Evolutionary conservation across 2,113 vertebrate genomes (phyloP).

Genomic region (Stictonetta naevosa): DNA sequence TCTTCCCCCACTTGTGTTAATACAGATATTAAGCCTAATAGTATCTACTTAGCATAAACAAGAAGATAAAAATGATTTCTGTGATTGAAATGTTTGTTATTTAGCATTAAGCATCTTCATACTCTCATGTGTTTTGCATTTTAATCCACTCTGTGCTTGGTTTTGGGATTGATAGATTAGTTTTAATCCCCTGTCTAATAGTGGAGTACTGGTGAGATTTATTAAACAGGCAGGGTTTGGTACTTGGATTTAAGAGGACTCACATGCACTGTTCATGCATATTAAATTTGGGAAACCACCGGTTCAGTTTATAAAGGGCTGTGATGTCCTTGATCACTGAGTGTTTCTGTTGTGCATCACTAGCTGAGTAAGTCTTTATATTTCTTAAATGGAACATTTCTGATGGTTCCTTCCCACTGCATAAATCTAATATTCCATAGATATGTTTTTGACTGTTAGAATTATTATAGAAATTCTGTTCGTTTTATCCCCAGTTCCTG

Average conservation of each 20-base stretch:
- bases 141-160: constrained; percentile 85
- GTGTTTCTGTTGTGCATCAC: constrained; percentile 68
- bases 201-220: constrained; percentile 84
- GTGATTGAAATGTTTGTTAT: constrained; percentile 86
- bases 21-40: constrained; percentile 84
- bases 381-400: constrained; percentile 51
- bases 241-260: constrained; percentile 83
- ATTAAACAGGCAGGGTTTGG: constrained; percentile 82
- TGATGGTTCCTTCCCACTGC: constrained; percentile 47
- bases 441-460: neutral
- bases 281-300: constrained; percentile 77
- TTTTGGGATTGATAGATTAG: constrained; percentile 87
- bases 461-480: constrained; percentile 28
- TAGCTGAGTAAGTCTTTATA: constrained; percentile 63
- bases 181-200: constrained; percentile 87
- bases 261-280: constrained; percentile 78
- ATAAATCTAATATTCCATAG: constrained; percentile 49
- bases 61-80: constrained; percentile 86
- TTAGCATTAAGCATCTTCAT: constrained; percentile 83
- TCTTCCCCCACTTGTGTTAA: constrained; percentile 77
- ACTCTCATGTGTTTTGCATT: constrained; percentile 80
- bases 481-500: neutral
- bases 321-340: constrained; percentile 72
- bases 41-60: constrained; percentile 85
- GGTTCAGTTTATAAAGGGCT: constrained; percentile 75